Evolutionary conservation across 2,113 vertebrate genomes (phyloP), one percentile per base, ranked within the genome.

Genomic region (Larimichthys polyactis): DNA sequence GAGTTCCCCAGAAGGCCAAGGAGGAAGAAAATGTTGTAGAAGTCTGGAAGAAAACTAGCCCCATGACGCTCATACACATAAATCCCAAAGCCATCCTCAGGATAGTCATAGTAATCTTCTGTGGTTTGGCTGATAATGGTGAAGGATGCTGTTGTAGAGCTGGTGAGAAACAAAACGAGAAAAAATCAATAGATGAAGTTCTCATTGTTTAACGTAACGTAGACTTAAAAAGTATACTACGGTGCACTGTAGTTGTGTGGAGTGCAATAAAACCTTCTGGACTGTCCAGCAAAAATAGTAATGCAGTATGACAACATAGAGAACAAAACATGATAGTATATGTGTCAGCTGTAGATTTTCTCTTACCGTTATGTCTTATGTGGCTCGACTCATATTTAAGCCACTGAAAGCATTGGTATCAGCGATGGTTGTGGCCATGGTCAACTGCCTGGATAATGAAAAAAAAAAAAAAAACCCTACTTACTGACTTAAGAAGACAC

Each of bases 1-100:
- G 78, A 10, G 27, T 98, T 99, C 48, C 97, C 97, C 78, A 92
- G 24, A 46, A 97, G 40, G 1, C 98, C 98, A 6, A 97, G 48
- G 48, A 94, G 40, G 57, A 98, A 94, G 85, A 97, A 95, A 29
- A 96, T 71, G 0, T 89, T 90, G 78, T 97, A 99, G 44, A 98
- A 84, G 0, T 82, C 83, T 1, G 96, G 96, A n/a, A 99, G 79
- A 43, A 97, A 86, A 7, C 0, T 44, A 40, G 78, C 74, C 3
- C 67, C 81, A 1, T 89, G 57, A 0, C 0, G 11, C 4, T 3
- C 5, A 65, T 89, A 95, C 0, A 0, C 0, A 59, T 95, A 96
- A 0, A 0, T 0, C 0, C 0, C 70, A 1, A 0, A 24, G 15
- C 11, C 44, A 0, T 0, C 10, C 0, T 32, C 11, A 2, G 3